These are phyloP conservation scores for Oconnorella tubifera DNA, from an alignment of 2,888 invertebrate species.

Conservation along the genomic window DNA sequence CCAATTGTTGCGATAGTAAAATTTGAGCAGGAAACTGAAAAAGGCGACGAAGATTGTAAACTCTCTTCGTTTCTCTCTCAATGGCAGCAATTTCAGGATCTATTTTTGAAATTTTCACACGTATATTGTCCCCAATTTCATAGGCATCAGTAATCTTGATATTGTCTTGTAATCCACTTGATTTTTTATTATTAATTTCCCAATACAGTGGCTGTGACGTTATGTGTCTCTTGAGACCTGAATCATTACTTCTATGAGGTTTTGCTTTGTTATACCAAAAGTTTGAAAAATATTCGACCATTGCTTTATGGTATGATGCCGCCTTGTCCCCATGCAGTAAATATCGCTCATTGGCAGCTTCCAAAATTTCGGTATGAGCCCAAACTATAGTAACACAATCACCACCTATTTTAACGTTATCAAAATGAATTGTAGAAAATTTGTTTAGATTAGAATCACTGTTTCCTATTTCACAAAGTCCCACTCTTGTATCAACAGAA, in stretches of 20 bases:
- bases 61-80: slow-evolving; percentile 32
- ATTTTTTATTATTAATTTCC: too few relatives aligned
- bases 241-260: slow-evolving; percentile 42
- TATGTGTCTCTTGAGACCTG: slow-evolving; percentile 36
- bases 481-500: not conserved
- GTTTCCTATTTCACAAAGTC: not conserved
- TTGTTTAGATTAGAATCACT: not conserved
- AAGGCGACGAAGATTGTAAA: slow-evolving; percentile 72
- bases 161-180: too few relatives aligned
- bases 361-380: slow-evolving; percentile 64
- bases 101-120: too few relatives aligned
- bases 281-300: slow-evolving; percentile 52
- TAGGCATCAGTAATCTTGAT: too few relatives aligned
- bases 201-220: slow-evolving; percentile 41
- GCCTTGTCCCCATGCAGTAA: slow-evolving; percentile 43
- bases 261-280: slow-evolving; percentile 44
- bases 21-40: slow-evolving; percentile 79
- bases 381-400: slow-evolving; percentile 60
- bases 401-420: not conserved
- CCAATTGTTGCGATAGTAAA: slow-evolving; percentile 61
- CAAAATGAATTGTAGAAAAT: not conserved
- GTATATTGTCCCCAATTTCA: not conserved
- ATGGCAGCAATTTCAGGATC: too few relatives aligned
- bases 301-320: slow-evolving; percentile 51
- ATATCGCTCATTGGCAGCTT: slow-evolving; percentile 66